Percentiles rank a stretch among this genome's conserved stretches.
phyloP scores from a whole-genome alignment of 2,797 vertebrate genomes.

The Phalloptychus januarius region DNA sequence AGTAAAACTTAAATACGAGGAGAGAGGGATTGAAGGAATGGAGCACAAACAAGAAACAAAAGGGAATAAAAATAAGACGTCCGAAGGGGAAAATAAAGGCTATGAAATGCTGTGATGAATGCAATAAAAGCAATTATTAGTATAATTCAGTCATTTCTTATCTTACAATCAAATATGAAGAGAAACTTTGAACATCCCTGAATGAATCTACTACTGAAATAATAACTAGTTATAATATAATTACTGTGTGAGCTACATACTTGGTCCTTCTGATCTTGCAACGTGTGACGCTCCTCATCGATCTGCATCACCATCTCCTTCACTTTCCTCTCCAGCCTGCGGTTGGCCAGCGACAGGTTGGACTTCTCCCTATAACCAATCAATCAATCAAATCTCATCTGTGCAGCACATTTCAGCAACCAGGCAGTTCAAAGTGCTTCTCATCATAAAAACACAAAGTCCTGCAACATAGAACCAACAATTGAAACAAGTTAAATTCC shows the following conservation, averaged over 20 bases:
- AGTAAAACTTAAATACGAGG: background rate
- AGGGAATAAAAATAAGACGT: background rate
- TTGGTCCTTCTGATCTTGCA: slow-evolving; percentile 97
- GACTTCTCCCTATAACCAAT: slow-evolving; percentile 85
- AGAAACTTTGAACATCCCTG: background rate
- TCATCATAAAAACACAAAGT: too few species aligned
- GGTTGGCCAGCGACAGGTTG: slow-evolving; percentile 91
- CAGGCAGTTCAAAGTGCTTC: too few species aligned
- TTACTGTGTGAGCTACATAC: slow-evolving; percentile 65
- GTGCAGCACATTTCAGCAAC: too few species aligned
- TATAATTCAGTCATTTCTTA: background rate
- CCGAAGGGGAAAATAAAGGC: background rate
- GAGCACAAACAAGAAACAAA: background rate
- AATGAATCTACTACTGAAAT: too few species aligned
- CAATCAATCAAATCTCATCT: too few species aligned
- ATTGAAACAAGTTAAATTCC: too few species aligned
- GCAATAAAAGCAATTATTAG: background rate
- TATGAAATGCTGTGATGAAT: too few species aligned
- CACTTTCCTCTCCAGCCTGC: slow-evolving; percentile 93
- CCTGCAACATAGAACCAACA: too few species aligned
- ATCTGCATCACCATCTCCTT: slow-evolving; percentile 96
- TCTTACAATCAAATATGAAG: background rate
- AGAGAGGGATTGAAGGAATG: background rate
- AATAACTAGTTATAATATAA: too few species aligned
- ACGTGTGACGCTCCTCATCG: slow-evolving; percentile 91